phyloP scores from a whole-genome alignment of 2,113 vertebrate genomes.

The Erpornis zantholeuca region DNA sequence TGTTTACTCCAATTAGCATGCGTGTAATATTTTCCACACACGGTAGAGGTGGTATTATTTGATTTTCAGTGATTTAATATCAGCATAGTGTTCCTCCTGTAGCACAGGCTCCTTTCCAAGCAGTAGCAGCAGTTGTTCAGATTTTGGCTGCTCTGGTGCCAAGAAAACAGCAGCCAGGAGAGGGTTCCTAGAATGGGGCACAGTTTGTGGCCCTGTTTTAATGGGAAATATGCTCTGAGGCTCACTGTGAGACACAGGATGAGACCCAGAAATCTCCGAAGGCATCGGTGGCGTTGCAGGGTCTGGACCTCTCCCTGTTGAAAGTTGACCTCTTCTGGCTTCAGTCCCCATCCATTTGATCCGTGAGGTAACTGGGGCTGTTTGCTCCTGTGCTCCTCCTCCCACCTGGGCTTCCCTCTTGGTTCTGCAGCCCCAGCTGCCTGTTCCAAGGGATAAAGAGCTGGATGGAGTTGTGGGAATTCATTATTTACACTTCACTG shows the following conservation, averaged over 20 bases:
- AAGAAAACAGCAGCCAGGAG: neutral
- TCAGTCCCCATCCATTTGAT: accelerated
- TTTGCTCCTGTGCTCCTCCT: neutral
- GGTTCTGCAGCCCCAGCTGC: accelerated
- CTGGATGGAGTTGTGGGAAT: neutral
- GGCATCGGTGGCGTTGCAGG: accelerated
- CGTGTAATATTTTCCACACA: neutral
- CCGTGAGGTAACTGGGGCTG: accelerated
- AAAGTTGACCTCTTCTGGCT: neutral
- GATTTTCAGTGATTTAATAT: neutral
- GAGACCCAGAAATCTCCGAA: accelerated
- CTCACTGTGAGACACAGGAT: accelerated
- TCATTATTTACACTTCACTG: neutral
- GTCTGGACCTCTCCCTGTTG: neutral
- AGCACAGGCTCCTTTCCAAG: neutral
- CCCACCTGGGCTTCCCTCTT: neutral
- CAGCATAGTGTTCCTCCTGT: neutral
- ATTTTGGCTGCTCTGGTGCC: neutral
- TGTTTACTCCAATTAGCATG: neutral
- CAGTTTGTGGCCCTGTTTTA: neutral
- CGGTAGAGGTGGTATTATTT: neutral
- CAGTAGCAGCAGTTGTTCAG: neutral
- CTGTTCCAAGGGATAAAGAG: neutral
- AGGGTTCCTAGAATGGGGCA: neutral
- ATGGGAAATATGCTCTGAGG: accelerated